phyloP scores from a whole-genome alignment of 2,113 vertebrate genomes.

The Oryzias woworae region DNA sequence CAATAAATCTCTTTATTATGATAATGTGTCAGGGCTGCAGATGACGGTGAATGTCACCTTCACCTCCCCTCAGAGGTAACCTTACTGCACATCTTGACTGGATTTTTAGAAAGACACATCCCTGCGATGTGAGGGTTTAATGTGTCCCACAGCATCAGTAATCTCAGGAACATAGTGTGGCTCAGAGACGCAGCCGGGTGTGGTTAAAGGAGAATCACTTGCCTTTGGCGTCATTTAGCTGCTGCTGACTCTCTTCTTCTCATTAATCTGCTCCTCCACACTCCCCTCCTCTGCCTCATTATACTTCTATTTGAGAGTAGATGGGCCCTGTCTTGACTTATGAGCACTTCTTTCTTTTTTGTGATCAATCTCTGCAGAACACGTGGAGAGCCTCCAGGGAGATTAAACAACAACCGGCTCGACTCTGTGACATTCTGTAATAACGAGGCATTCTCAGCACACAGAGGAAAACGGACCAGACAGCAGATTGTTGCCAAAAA shows the following conservation, averaged over 20 bases:
- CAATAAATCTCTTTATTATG: conserved; percentile 7
- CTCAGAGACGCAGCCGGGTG: not conserved
- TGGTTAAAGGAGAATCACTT: conserved; percentile 18
- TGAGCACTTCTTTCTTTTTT: conserved; percentile 39
- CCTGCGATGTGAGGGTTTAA: not conserved
- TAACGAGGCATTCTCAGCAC: conserved; percentile 7
- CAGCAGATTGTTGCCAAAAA: not conserved
- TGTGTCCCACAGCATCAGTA: not conserved
- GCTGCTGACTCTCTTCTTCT: conserved; percentile 11
- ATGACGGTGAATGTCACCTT: not conserved
- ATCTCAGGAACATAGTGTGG: not conserved
- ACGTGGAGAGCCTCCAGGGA: conserved; percentile 20
- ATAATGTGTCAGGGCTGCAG: conserved; percentile 5
- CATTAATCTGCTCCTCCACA: conserved; percentile 27
- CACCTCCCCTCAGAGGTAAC: too few relatives aligned
- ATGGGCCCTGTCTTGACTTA: conserved; percentile 27
- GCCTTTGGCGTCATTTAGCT: conserved; percentile 12
- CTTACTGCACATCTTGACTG: not conserved
- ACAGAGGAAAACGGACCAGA: conserved; percentile 8
- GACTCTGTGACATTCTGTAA: conserved; percentile 31
- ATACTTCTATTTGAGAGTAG: conserved; percentile 33
- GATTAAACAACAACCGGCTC: conserved; percentile 35
- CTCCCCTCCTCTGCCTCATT: conserved; percentile 38
- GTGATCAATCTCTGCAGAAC: conserved; percentile 26
- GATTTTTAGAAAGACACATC: not conserved